Evolutionary conservation across 2,888 invertebrate species (phyloP), one percentile per base, ranked within the genome.

Genomic region (Ypsolopha sequella): DNA sequence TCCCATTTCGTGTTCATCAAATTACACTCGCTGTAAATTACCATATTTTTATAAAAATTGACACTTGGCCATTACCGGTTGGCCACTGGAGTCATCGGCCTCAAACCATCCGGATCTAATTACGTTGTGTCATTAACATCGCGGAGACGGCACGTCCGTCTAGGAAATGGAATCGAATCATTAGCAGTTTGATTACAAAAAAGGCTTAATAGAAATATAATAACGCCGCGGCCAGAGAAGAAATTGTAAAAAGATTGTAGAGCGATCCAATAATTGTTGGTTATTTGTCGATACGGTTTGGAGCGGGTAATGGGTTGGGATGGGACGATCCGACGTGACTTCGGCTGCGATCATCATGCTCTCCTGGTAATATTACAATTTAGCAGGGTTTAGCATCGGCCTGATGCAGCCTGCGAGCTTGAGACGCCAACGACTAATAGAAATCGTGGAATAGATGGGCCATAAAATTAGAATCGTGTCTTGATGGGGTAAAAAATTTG

Each of bases 151-250:
- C 85, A 82, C 85, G 85, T 85, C 84, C 84, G 85, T 71, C 79
- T 84, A 81, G 85, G 85, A 84, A 86, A 84, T 86, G 85, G 85
- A 84, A 85, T 86, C 86, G 85, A 86, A 86, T 86, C 86, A 85
- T 86, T 85, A 86, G 85, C 80, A 80, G 84, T 85, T 82, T 84
- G 86, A 85, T 86, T 85, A 85, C 84, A 84, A 86, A 86, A 86
- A 86, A 84, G 84, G 82, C 85, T 85, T 86, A 86, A 86, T 85
- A 86, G 85, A 86, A 85, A 86, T 82, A 86, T 86, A 86, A 86
- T 86, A 86, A 86, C 85, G 77, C 69, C 69, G 44, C 47, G 66
- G 78, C 65, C 71, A 71, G 77, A 79, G 85, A 81, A 81, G 85
- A 85, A 85, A 85, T 86, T 85, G 86, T 86, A 84, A 85, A 86